phyloP scores from a whole-genome alignment of 2,113 vertebrate genomes.

The Orthonyx spaldingii region DNA sequence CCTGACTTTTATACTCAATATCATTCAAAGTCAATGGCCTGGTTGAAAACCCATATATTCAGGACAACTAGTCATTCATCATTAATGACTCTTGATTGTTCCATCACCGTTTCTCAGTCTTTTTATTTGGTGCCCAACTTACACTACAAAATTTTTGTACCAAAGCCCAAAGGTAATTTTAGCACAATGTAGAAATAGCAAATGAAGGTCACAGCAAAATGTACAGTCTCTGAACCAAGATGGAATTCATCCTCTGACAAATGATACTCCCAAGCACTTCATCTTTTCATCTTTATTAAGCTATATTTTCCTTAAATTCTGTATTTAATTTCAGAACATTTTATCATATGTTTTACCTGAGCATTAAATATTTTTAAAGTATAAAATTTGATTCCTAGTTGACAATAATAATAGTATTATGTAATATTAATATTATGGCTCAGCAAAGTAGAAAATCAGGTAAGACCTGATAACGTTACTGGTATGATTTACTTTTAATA shows the following conservation, averaged over 20 bases:
- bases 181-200: not conserved
- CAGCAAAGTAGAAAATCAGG: not conserved
- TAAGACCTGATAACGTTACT: not conserved
- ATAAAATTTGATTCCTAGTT: not conserved
- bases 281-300: not conserved
- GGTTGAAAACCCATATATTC: not conserved
- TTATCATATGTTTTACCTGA: not conserved
- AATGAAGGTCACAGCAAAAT: not conserved
- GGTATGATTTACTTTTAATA: not conserved
- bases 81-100: constrained; percentile 34
- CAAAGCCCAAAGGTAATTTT: constrained; percentile 14
- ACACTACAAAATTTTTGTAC: not conserved
- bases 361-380: not conserved
- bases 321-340: not conserved
- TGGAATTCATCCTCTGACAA: not conserved
- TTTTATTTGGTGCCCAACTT: not conserved
- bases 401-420: not conserved
- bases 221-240: not conserved
- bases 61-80: not conserved
- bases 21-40: not conserved
- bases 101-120: not conserved
- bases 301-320: not conserved
- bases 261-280: not conserved
- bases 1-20: constrained; percentile 1
- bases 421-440: not conserved